These are phyloP conservation scores for Eueides isabella DNA, from an alignment of 1,140 invertebrate genomes.

Conservation along the genomic window DNA sequence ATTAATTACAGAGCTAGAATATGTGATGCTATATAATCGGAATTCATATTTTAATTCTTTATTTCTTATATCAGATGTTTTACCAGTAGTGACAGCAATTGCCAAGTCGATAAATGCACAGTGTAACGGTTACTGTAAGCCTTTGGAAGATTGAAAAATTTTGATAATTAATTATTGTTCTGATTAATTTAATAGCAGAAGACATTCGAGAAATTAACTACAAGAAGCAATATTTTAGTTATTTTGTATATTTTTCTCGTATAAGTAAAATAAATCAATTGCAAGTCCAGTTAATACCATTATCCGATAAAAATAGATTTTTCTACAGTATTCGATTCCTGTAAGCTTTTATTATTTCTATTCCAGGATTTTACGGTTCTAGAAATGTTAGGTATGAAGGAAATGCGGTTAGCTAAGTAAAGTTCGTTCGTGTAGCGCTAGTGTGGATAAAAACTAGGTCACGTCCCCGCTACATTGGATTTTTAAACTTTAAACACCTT, in stretches of 20 bases:
- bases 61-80: neutral
- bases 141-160: neutral
- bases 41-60: neutral
- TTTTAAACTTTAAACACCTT: conserved; percentile 16
- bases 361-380: neutral
- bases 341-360: conserved; percentile 5
- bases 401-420: conserved; percentile 2
- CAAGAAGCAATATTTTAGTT: no score
- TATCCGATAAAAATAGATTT: neutral
- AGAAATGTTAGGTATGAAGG: conserved; percentile 2
- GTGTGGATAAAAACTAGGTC: conserved; percentile 24
- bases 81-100: neutral
- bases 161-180: neutral
- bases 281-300: neutral
- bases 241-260: no score
- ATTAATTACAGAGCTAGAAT: conserved; percentile 31
- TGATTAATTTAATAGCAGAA: no score
- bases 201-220: neutral
- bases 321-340: neutral
- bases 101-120: neutral
- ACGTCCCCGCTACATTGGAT: conserved; percentile 16
- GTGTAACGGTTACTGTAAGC: neutral
- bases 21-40: conserved; percentile 12
- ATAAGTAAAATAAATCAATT: neutral
- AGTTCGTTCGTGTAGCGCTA: neutral